Evolutionary conservation across 1,140 invertebrate species (phyloP).

Genomic region (Ganaspis sp.): DNA sequence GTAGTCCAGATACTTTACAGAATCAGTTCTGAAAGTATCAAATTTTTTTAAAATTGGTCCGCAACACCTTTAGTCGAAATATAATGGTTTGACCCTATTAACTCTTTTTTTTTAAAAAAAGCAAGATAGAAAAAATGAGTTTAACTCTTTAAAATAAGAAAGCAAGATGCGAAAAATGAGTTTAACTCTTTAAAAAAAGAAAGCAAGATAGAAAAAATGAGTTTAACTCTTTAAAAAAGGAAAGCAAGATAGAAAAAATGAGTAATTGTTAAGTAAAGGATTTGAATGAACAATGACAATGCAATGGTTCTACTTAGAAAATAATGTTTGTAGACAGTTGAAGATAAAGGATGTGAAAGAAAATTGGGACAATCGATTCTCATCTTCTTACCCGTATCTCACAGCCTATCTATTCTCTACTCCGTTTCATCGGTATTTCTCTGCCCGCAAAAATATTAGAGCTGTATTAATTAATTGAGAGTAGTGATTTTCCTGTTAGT

Average conservation of each 20-base stretch:
- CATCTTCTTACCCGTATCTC: constrained; percentile 64
- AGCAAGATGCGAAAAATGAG: too few species aligned
- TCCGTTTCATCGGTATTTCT: constrained; percentile 61
- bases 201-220: too few species aligned
- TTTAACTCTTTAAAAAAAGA: too few species aligned
- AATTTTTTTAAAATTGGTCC: too few species aligned
- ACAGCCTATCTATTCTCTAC: constrained; percentile 65
- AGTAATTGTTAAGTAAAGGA: constrained; percentile 3
- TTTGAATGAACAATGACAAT: constrained; percentile 28
- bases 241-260: neutral
- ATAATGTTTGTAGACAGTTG: constrained; percentile 63
- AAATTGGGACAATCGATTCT: constrained; percentile 59
- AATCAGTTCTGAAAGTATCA: too few species aligned
- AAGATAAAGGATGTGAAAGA: constrained; percentile 62
- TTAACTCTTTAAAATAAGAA: too few species aligned
- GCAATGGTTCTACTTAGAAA: constrained; percentile 45
- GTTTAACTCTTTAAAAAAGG: too few species aligned
- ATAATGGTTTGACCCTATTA: too few species aligned
- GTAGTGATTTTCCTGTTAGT: constrained; percentile 38
- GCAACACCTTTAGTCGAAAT: too few species aligned
- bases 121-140: too few species aligned
- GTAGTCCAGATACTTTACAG: too few species aligned
- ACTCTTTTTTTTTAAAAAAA: too few species aligned
- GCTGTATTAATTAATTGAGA: constrained; percentile 31
- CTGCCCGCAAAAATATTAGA: constrained; percentile 42